Conservation (phyloP, 2,888 invertebrate genomes). For the Micoletzkya japonica region DNA sequence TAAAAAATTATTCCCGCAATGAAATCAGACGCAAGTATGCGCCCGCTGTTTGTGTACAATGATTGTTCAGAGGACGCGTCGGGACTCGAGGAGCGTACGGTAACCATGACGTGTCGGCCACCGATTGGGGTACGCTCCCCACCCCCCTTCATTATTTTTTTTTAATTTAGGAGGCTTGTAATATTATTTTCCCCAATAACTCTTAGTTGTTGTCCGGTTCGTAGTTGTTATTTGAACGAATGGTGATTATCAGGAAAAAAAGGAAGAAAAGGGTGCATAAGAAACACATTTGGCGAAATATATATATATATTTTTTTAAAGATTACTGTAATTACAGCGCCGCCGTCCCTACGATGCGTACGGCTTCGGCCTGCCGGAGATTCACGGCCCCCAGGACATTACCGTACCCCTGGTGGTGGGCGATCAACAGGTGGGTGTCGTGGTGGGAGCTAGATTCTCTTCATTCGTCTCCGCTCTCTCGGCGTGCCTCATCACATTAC, state of each 20-base stretch:
- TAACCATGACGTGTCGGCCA: slow-evolving; percentile 23
- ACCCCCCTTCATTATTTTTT: no score
- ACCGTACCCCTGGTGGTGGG: slow-evolving; percentile 39
- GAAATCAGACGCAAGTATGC: no score
- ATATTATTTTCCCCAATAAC: not conserved
- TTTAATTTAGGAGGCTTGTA: no score
- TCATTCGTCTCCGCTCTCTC: not conserved
- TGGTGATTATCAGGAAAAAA: no score
- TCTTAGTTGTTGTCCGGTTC: no score
- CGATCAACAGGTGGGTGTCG: slow-evolving; percentile 36
- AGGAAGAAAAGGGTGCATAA: not conserved
- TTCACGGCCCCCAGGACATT: slow-evolving; percentile 31
- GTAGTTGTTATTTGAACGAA: no score
- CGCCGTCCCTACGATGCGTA: slow-evolving; percentile 31
- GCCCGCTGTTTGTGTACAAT: no score
- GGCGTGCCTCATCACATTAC: no score
- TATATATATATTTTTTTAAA: not conserved
- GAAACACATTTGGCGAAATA: not conserved
- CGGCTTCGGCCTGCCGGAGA: slow-evolving; percentile 41
- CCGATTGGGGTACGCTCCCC: not conserved
- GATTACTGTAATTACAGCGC: slow-evolving; percentile 1
- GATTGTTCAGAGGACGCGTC: not conserved
- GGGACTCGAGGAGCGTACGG: not conserved
- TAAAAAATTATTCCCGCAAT: no score
- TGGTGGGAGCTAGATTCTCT: slow-evolving; percentile 11